Percentiles rank a stretch among this genome's conserved stretches.
Conservation (phyloP, 2,888 invertebrate species). For the Phyto melanocephala region DNA sequence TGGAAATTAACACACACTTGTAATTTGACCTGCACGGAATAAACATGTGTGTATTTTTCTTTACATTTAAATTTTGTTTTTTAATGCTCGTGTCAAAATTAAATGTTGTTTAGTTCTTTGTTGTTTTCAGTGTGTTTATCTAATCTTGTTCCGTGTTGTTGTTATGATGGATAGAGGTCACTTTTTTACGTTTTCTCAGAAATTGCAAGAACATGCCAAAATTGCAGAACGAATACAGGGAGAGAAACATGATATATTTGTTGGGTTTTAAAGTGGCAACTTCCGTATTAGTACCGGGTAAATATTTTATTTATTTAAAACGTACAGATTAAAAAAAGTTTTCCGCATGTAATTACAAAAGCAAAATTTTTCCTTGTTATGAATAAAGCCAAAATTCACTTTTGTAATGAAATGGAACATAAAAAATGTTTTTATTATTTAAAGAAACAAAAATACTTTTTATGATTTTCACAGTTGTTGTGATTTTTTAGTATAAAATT, state of each 20-base stretch:
- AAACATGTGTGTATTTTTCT: not conserved
- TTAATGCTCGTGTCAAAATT: conserved; percentile 48
- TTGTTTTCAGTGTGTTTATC: not conserved
- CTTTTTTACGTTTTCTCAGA: conserved; percentile 34
- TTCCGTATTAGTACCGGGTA: conserved; percentile 20
- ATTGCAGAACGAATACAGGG: not conserved
- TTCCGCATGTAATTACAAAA: too few relatives aligned
- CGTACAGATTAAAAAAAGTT: too few relatives aligned
- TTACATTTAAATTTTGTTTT: not conserved
- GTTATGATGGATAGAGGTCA: not conserved
- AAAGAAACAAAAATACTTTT: too few relatives aligned
- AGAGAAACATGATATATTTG: conserved; percentile 43
- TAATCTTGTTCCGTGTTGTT: not conserved
- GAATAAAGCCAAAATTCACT: too few relatives aligned
- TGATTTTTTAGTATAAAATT: too few relatives aligned
- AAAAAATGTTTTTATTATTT: too few relatives aligned
- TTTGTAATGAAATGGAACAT: too few relatives aligned
- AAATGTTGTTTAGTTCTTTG: conserved; percentile 36
- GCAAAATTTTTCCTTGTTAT: too few relatives aligned
- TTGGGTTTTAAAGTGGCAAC: conserved; percentile 24
- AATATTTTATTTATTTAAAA: too few relatives aligned
- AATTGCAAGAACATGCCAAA: conserved; percentile 48
- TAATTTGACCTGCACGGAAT: conserved; percentile 38
- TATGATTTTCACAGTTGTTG: too few relatives aligned
- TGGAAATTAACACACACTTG: not conserved